Evolutionary conservation across 2,797 vertebrate genomes (phyloP).

Genomic region (Dendrocincla fuliginosa): DNA sequence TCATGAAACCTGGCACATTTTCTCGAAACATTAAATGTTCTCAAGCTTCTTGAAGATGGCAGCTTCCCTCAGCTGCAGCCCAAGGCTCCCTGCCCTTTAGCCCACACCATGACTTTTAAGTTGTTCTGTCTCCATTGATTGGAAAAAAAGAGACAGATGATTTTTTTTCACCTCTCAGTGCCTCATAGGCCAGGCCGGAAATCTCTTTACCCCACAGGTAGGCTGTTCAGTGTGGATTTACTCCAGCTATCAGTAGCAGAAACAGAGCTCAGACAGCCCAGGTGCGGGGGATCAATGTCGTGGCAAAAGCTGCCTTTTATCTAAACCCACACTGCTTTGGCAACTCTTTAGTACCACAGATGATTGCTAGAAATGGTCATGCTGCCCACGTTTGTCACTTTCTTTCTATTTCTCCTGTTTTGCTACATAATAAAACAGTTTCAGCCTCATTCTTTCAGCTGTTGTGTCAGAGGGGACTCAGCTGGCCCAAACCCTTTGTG

Average conservation of each 20-base stretch:
- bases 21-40: neutral
- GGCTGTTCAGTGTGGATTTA: neutral
- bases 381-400: neutral
- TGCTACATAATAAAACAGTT: neutral
- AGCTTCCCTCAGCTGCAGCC: neutral
- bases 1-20: neutral
- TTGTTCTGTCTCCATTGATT: neutral
- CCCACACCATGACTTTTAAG: neutral
- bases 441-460: neutral
- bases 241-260: neutral
- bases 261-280: neutral
- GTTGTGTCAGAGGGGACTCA: neutral
- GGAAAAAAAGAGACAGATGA: constrained; percentile 5
- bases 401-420: neutral
- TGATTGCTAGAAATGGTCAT: neutral
- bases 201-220: neutral
- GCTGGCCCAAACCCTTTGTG: neutral
- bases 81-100: constrained; percentile 12
- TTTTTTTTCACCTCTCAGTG: neutral
- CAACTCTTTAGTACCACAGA: neutral
- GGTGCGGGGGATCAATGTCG: neutral
- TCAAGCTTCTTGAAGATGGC: neutral
- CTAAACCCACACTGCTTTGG: neutral
- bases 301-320: constrained; percentile 4
- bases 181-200: neutral